These are phyloP conservation scores for Tillus elongatus DNA, from an alignment of 2,888 invertebrate genomes.

Conservation along the genomic window DNA sequence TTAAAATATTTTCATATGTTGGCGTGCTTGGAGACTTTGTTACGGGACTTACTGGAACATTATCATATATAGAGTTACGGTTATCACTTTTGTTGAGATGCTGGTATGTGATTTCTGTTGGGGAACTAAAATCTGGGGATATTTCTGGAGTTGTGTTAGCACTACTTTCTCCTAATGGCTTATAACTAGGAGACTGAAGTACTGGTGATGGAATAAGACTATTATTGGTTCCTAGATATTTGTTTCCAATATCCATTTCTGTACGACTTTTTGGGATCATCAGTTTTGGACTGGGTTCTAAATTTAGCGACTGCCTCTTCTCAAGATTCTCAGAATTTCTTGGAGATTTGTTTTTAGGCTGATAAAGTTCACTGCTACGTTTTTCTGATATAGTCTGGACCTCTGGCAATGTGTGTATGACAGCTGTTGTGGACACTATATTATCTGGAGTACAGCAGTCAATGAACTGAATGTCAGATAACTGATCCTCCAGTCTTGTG, in stretches of 20 bases:
- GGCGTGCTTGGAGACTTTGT: slow-evolving; percentile 40
- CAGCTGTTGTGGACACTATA: slow-evolving; percentile 36
- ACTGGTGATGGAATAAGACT: slow-evolving; percentile 33
- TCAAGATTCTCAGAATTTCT: slow-evolving; percentile 35
- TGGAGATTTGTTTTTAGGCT: slow-evolving; percentile 39
- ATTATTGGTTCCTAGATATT: slow-evolving; percentile 25
- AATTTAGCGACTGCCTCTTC: slow-evolving; percentile 37
- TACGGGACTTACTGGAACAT: slow-evolving; percentile 13
- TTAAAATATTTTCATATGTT: slow-evolving; percentile 46
- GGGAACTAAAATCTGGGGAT: slow-evolving; percentile 31
- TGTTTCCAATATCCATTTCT: slow-evolving; percentile 32
- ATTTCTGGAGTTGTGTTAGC: slow-evolving; percentile 33
- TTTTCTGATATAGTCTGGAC: slow-evolving; percentile 16
- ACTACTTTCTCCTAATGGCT: slow-evolving; percentile 35
- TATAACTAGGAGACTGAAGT: slow-evolving; percentile 37
- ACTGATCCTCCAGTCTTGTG: slow-evolving; percentile 65
- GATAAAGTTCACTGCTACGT: slow-evolving; percentile 29
- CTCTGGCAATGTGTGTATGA: slow-evolving; percentile 32
- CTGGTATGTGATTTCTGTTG: slow-evolving; percentile 24
- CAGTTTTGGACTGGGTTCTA: slow-evolving; percentile 26
- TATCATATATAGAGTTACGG: slow-evolving; percentile 12
- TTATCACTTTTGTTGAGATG: slow-evolving; percentile 17
- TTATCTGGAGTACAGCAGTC: slow-evolving; percentile 70
- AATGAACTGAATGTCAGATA: slow-evolving; percentile 71
- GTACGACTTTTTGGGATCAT: slow-evolving; percentile 35